These are phyloP conservation scores for Enteromius trimaculatus DNA, from an alignment of 2,797 vertebrate species.

Conservation along the genomic window DNA sequence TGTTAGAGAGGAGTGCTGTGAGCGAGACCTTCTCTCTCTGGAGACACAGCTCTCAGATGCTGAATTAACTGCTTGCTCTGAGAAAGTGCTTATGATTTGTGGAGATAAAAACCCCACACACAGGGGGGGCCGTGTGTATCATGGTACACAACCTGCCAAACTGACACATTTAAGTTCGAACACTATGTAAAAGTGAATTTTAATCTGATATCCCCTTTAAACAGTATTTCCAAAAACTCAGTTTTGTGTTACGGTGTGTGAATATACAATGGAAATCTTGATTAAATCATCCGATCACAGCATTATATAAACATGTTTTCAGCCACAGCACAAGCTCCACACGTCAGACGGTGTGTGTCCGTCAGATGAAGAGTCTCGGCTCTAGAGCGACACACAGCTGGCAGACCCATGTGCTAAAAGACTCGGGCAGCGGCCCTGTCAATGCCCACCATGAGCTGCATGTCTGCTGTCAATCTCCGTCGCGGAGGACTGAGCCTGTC, in stretches of 20 bases:
- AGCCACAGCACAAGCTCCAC: neutral
- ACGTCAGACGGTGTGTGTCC: neutral
- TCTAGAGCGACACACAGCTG: slow-evolving; percentile 52
- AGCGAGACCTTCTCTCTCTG: slow-evolving; percentile 32
- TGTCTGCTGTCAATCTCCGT: slow-evolving; percentile 52
- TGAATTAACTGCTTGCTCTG: too few relatives aligned
- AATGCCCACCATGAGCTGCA: slow-evolving; percentile 40
- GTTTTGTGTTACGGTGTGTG: neutral
- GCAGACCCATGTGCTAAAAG: slow-evolving; percentile 50
- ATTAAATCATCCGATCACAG: neutral
- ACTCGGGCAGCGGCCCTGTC: slow-evolving; percentile 34
- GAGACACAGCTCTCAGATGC: too few relatives aligned
- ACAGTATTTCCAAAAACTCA: neutral
- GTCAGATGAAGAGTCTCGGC: neutral
- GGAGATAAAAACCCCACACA: neutral
- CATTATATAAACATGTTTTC: neutral
- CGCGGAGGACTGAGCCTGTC: slow-evolving; percentile 59
- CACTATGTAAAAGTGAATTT: too few relatives aligned
- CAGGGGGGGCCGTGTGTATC: neutral
- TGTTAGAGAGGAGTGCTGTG: slow-evolving; percentile 35
- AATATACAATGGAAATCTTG: neutral
- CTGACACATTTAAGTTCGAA: too few relatives aligned
- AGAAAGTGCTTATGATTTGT: neutral
- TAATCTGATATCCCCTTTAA: neutral
- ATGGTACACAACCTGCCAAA: neutral